Percentiles rank a stretch among this genome's conserved stretches.
These are phyloP conservation scores for Limnephilus rhombicus DNA, from an alignment of 2,888 invertebrate species.

Conservation along the genomic window DNA sequence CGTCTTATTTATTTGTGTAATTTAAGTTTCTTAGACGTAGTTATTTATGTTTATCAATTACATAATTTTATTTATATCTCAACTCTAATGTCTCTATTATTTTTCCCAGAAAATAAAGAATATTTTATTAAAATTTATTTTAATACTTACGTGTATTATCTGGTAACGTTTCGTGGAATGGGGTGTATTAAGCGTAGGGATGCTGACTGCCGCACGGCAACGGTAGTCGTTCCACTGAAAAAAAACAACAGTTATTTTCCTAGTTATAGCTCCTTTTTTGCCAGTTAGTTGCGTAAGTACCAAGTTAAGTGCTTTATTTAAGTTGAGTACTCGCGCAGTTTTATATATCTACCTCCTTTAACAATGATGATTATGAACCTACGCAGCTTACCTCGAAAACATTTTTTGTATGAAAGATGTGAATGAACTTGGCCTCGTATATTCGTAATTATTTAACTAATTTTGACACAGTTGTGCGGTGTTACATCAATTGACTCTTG, in stretches of 20 bases:
- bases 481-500: neutral
- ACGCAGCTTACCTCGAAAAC: neutral
- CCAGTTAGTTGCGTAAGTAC: neutral
- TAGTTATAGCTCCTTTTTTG: neutral
- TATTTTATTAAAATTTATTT: neutral
- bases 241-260: neutral
- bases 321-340: neutral
- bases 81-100: neutral
- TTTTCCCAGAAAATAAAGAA: neutral
- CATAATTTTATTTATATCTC: no score
- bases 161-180: neutral
- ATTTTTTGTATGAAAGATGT: neutral
- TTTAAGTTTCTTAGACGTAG: no score
- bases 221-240: neutral
- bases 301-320: neutral
- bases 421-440: neutral
- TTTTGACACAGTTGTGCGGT: neutral
- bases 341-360: no score
- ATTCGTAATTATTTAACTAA: neutral
- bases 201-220: neutral
- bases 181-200: neutral
- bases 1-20: no score
- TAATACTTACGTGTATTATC: neutral
- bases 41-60: no score
- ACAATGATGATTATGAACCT: neutral